These are phyloP conservation scores for Pungitius pungitius DNA, from an alignment of 2,113 vertebrate genomes.

Conservation along the genomic window DNA sequence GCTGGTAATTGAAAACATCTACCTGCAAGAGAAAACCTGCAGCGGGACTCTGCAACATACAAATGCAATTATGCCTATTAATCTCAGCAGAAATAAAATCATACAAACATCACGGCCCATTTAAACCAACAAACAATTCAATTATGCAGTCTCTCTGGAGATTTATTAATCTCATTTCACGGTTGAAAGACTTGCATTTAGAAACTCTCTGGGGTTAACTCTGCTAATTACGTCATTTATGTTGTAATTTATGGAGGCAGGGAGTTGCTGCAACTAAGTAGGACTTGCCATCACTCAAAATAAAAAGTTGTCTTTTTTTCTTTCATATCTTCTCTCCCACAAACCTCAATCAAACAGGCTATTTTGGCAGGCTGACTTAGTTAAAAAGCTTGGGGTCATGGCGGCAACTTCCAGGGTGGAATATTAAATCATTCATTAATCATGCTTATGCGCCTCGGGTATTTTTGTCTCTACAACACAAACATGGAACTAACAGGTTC, in stretches of 20 bases:
- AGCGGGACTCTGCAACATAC: not conserved
- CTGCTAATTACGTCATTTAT: slow-evolving; percentile 67
- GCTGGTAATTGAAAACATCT: slow-evolving; percentile 15
- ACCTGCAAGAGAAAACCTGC: slow-evolving; percentile 37
- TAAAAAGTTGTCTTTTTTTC: slow-evolving; percentile 29
- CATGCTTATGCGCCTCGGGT: not conserved
- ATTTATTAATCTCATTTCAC: slow-evolving; percentile 55
- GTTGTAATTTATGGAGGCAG: slow-evolving; percentile 48
- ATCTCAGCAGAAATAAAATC: slow-evolving; percentile 51
- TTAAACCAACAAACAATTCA: slow-evolving; percentile 48
- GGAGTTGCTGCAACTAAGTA: slow-evolving; percentile 38
- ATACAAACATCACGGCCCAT: slow-evolving; percentile 53
- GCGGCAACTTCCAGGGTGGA: slow-evolving; percentile 22
- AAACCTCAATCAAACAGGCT: slow-evolving; percentile 32
- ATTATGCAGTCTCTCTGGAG: slow-evolving; percentile 44
- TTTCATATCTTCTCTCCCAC: slow-evolving; percentile 20
- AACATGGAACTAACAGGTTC: slow-evolving; percentile 10
- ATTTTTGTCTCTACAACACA: slow-evolving; percentile 35
- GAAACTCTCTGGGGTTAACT: slow-evolving; percentile 30
- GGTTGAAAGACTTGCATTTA: slow-evolving; percentile 37
- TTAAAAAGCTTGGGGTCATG: slow-evolving; percentile 11
- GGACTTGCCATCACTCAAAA: slow-evolving; percentile 57
- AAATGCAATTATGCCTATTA: slow-evolving; percentile 12
- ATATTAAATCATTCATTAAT: slow-evolving; percentile 27
- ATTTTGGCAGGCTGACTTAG: slow-evolving; percentile 12